Evolutionary conservation across 2,113 vertebrate genomes (phyloP), one percentile per base, ranked within the genome.

Genomic region (Pelusios castaneus): DNA sequence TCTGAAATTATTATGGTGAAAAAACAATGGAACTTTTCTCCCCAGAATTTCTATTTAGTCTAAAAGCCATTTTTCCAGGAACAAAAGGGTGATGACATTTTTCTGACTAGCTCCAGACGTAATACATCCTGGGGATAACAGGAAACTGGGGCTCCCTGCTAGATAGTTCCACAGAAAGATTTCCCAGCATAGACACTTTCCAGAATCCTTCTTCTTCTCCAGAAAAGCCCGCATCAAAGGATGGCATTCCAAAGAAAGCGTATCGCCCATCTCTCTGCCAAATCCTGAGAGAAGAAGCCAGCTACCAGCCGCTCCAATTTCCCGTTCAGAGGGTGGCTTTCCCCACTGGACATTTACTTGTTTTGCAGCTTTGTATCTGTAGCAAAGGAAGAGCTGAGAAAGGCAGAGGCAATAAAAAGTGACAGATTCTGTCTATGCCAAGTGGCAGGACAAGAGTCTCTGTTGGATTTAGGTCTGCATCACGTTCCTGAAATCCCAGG

Each of bases 11-110:
- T 5, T 34, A 31, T 10, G 27, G 29, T 10, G 34, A 14, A 7
- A 10, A 31, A 55, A 47, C 80, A 2, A 2, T 0, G 22, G 70
- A 34, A 19, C 29, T 45, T 21, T 1, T 0, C 16, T 47, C 3
- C 75, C 49, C 38, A 1, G 3, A 6, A 51, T 89, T 55, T 70
- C 63, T 22, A 19, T 70, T 51, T 2, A 41, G 1, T n/a, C n/a
- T 1, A 5, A 70, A 38, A 70, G n/a, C n/a, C 63, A 70, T 22
- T 38, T 60, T 38, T 38, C 63, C 38, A 70, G 8, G 19, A 38
- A n/a, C 63, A 70, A 22, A 70, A 38, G 63, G 63, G 6, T 70
- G 63, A 70, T 21, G n/a, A 22, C 63, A 6, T 70, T 22, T 70
- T 70, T 70, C n/a, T 22, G 19, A 70, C n/a, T 10, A 12, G 6